Evolutionary conservation across 2,888 invertebrate species (phyloP), one percentile per base, ranked within the genome.

Genomic region (Sympetrum striolatum): DNA sequence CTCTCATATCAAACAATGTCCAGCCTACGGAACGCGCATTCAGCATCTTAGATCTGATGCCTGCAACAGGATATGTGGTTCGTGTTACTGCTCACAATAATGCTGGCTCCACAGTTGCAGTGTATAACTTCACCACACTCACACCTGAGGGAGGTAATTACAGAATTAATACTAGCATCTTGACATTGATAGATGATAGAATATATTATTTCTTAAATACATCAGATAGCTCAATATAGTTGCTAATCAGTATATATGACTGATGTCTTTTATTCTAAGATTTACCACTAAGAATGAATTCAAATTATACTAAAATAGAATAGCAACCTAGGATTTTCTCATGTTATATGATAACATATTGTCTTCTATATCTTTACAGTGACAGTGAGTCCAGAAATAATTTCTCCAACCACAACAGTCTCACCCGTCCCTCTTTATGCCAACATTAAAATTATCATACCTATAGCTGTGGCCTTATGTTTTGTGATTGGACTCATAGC

Each of bases 81-180:
- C 95, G 96, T 91, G 96, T 97, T 91, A 96, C 96, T 0, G 98
- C 98, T 0, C 96, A 97, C 93, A 98, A 98, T 94, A 97, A 98
- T 93, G 98, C 98, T 0, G 98, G 98, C 0, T 97, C 97, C 91
- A 97, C 97, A 0, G 95, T 96, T 82, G 97, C 97, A 0, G 94
- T 97, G 18, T 98, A 98, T 93, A 97, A 98, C 94, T 97, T 98
- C 93, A 97, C 97, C 48, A 98, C 98, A 1, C 95, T 97, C 91
- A 96, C 96, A 10, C 94, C 96, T 25, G 96, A 96, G 92, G 97
- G 97, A 93, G 96, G 97, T 96, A 94, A 95, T 95, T 94, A 92
- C 37, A 93, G 8, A 92, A 25, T 64, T 14, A n/a, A 73, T 6
- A 1, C 18, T 53, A 18, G 53, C 8, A 10, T 44, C 44, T 44